Evolutionary conservation across 2,113 vertebrate species (phyloP).

Genomic region (Chloroceryle aenea): DNA sequence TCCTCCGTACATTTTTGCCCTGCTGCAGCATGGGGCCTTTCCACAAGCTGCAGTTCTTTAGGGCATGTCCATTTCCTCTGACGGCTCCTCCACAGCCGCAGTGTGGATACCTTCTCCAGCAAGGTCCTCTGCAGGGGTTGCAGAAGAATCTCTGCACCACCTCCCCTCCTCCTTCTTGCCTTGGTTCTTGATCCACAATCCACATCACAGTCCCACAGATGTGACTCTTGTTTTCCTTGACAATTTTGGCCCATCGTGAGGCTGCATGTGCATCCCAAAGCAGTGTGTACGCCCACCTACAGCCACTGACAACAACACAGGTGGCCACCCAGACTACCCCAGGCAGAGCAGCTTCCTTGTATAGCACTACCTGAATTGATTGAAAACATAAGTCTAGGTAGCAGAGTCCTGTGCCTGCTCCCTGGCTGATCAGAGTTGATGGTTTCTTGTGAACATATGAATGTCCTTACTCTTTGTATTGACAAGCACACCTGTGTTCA

Average conservation of each 20-base stretch:
- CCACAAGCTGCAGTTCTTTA: not conserved
- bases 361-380: not conserved
- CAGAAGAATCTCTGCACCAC: not conserved
- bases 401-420: not conserved
- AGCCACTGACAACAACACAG: not conserved
- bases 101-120: not conserved
- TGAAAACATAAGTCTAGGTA: not conserved
- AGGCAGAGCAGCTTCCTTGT: not conserved
- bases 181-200: not conserved
- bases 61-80: no score
- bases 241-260: not conserved
- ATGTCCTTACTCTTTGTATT: not conserved
- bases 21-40: not conserved
- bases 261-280: not conserved
- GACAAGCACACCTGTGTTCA: rapidly evolving
- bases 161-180: not conserved
- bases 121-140: not conserved
- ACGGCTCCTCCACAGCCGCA: rapidly evolving
- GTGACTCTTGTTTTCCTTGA: not conserved
- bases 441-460: rapidly evolving
- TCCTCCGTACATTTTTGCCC: not conserved
- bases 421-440: not conserved
- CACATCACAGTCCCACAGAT: not conserved
- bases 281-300: rapidly evolving
- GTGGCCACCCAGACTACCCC: not conserved